phyloP scores from a whole-genome alignment of 1,140 invertebrate genomes.

The Diuraphis noxia region DNA sequence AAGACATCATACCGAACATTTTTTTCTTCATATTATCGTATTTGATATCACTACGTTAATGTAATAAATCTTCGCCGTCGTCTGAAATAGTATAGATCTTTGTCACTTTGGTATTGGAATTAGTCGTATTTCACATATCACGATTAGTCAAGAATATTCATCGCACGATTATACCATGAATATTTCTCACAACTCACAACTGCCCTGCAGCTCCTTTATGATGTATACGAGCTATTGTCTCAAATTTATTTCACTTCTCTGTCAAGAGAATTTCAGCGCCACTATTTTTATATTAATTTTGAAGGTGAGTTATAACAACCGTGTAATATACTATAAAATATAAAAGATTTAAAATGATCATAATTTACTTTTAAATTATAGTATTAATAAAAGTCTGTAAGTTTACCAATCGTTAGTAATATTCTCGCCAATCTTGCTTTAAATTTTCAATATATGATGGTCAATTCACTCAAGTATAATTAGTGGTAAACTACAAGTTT shows the following conservation, averaged over 20 bases:
- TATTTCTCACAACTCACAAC: neutral
- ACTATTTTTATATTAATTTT: neutral
- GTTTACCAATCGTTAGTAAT: neutral
- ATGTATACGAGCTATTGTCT: neutral
- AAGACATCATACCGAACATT: neutral
- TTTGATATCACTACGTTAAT: neutral
- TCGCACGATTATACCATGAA: neutral
- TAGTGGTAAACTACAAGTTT: too few relatives aligned
- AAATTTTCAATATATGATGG: neutral
- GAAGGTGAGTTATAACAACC: neutral
- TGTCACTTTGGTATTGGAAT: neutral
- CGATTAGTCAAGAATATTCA: too few relatives aligned
- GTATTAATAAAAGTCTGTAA: neutral
- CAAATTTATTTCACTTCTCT: neutral
- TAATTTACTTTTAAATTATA: neutral
- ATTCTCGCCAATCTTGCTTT: neutral
- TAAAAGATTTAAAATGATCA: neutral
- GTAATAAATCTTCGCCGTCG: neutral
- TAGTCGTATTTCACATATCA: too few relatives aligned
- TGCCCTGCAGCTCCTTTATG: neutral
- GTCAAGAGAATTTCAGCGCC: neutral
- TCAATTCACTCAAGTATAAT: neutral
- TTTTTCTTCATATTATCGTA: neutral
- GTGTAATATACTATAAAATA: neutral
- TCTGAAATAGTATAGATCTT: neutral